Conservation (phyloP, 2,113 vertebrate genomes). For the Pungitius pungitius region DNA sequence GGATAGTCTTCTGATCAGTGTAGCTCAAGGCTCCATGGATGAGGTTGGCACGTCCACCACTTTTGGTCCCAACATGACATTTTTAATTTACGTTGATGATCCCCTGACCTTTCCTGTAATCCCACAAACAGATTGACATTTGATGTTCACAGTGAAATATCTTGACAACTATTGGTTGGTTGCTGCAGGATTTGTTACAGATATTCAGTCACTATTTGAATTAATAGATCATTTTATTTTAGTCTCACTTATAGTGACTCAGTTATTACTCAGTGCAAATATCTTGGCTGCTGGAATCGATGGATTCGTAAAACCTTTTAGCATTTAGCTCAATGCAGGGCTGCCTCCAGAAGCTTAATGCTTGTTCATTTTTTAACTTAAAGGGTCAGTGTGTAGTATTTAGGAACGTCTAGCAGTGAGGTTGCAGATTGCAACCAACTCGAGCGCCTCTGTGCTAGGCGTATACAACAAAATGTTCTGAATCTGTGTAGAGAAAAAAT, state of each 20-base stretch:
- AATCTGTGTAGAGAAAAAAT: not conserved
- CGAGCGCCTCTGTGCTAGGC: not conserved
- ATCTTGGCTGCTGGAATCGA: not conserved
- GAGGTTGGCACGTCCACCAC: not conserved
- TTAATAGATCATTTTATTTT: not conserved
- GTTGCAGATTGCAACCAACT: not conserved
- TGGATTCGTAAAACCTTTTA: not conserved
- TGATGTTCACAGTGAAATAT: not conserved
- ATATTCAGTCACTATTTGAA: not conserved
- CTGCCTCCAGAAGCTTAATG: not conserved
- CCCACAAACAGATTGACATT: not conserved
- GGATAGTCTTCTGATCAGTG: not conserved
- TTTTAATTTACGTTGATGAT: not conserved
- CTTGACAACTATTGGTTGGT: not conserved
- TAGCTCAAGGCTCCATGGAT: not conserved
- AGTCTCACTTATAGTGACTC: not conserved
- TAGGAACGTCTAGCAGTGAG: not conserved
- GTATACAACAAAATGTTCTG: not conserved
- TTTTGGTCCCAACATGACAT: not conserved
- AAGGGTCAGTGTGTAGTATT: not conserved
- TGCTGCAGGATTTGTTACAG: not conserved
- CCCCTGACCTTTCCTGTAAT: not conserved
- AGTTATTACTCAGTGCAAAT: no score
- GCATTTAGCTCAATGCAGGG: not conserved
- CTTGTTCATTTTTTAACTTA: not conserved